Evolutionary conservation across 2,888 invertebrate species (phyloP).

Genomic region (Hemicrepidius hirtus): DNA sequence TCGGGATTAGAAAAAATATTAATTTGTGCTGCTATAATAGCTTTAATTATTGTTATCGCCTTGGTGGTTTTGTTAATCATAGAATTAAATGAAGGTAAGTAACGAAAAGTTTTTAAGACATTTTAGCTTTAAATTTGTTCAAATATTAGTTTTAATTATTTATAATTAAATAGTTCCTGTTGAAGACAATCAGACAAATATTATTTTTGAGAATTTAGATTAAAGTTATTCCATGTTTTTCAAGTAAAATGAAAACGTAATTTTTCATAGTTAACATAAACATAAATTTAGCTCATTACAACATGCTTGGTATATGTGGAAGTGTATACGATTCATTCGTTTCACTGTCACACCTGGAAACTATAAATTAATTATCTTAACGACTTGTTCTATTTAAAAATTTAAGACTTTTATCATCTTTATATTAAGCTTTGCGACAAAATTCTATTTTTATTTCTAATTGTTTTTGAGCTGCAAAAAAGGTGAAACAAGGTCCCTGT

Average conservation of each 20-base stretch:
- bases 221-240: too few species aligned
- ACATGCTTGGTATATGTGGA: not conserved
- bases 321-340: not conserved
- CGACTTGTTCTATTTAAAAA: not conserved
- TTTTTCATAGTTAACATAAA: not conserved
- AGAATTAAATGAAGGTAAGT: conserved; percentile 37
- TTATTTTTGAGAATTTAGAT: too few species aligned
- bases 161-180: too few species aligned
- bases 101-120: too few species aligned
- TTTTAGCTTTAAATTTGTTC: too few species aligned
- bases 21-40: conserved; percentile 13
- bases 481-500: too few species aligned
- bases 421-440: too few species aligned
- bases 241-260: not conserved
- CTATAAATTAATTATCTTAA: conserved; percentile 4
- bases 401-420: too few species aligned
- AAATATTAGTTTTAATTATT: not conserved
- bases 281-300: conserved; percentile 1
- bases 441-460: too few species aligned
- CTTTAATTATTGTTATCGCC: conserved; percentile 23
- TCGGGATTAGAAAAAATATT: conserved; percentile 41
- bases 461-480: too few species aligned
- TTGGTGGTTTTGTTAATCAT: conserved; percentile 34
- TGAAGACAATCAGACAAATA: too few species aligned
- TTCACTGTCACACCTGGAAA: not conserved